These are phyloP conservation scores for Ricordea florida DNA, from an alignment of 92 coral and sea anemone species.

Conservation along the genomic window DNA sequence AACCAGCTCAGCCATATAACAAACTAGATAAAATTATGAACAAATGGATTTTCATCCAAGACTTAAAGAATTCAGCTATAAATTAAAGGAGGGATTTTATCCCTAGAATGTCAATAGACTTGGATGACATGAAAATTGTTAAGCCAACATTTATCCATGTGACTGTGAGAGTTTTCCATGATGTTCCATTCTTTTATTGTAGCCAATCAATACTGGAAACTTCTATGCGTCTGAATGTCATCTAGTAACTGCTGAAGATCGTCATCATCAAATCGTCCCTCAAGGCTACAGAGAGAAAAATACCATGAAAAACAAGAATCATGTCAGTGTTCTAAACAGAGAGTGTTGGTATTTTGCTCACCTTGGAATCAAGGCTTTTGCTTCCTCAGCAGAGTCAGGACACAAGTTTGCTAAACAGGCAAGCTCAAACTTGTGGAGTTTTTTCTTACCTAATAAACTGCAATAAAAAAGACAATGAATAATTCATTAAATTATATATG, in stretches of 20 bases:
- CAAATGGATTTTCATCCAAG: too few species aligned
- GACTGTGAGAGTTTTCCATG: too few species aligned
- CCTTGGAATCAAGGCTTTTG: constrained; percentile 98
- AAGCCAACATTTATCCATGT: too few species aligned
- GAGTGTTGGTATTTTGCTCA: constrained; percentile 20
- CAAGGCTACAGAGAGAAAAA: constrained; percentile 67
- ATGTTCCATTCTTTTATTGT: too few species aligned
- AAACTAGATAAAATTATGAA: too few species aligned
- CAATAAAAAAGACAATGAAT: neutral
- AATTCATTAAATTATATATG: too few species aligned
- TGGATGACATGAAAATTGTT: too few species aligned
- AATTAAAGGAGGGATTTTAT: too few species aligned
- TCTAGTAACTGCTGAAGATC: constrained; percentile 93
- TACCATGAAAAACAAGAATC: neutral
- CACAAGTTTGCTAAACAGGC: constrained; percentile 99
- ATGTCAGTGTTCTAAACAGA: too few species aligned
- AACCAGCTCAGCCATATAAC: too few species aligned
- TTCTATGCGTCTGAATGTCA: constrained; percentile 97
- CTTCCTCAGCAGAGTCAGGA: constrained; percentile 98
- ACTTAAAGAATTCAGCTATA: too few species aligned
- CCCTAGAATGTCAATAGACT: too few species aligned
- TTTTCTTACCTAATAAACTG: constrained; percentile 96
- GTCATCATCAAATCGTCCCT: constrained; percentile 98
- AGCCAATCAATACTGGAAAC: constrained; percentile 79
- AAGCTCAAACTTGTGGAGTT: constrained; percentile 94